Evolutionary conservation across 2,113 vertebrate species (phyloP), one percentile per base, ranked within the genome.

Genomic region (Xiphorhynchus elegans): DNA sequence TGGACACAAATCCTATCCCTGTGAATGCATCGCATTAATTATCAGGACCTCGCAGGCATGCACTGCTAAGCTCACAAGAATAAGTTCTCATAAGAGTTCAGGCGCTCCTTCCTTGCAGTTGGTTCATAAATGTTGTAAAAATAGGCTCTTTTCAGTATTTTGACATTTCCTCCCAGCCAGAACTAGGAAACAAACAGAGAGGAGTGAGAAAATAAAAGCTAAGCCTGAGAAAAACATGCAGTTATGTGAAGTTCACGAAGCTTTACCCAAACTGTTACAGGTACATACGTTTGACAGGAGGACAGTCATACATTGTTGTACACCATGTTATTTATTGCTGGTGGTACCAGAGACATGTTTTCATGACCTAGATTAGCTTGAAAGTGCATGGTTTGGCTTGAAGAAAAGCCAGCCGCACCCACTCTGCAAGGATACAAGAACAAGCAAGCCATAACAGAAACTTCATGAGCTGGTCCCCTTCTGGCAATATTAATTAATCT

Each of bases 51-150:
- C 44, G 78, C 17, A 79, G 67, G 31, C 1, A 1, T 11, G 19
- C 17, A 16, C 26, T 73, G 52, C 46, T 92, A 85, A 91, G 19
- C 33, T 83, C 75, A 77, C 58, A 63, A 50, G 37, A 60, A 0
- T 47, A 87, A 52, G 28, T n/a, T 84, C 85, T 74, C 62, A 13
- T 33, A 17, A 46, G 68, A 31, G 13, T 76, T 95, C 84, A 97
- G 84, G 90, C 84, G 75, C 46, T 92, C 92, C 86, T 93, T 89
- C 52, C 58, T 93, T 73, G 17, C 15, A 56, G 24, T 39, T 93
- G 49, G 25, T 52, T 89, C 44, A 33, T 25, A 78, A 89, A 86
- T 11, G 6, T n/a, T 49, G 59, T 13, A 87, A 76, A 93, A 96
- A 93, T 23, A 70, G 13, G 17, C 20, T 56, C 23, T 86, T 93